A percentile compares a stretch with the other conserved stretches of the same genome.
Evolutionary conservation across 1,140 invertebrate species (phyloP).

Genomic region (Bombus confusus): DNA sequence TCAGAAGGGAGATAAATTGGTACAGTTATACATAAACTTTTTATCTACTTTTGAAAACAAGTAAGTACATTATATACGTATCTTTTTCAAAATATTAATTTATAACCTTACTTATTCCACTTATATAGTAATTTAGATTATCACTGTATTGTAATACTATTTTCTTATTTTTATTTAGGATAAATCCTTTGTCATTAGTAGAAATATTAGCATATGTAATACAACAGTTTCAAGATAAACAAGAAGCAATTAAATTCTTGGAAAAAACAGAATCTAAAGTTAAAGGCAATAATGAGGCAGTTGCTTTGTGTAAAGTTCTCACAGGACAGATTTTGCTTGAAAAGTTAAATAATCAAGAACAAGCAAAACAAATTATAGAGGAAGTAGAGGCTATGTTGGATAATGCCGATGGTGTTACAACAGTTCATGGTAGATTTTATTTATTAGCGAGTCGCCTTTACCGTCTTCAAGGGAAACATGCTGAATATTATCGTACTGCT

Average conservation of each 20-base stretch:
- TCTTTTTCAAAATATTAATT: slow-evolving; percentile 24
- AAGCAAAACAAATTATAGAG: slow-evolving; percentile 94
- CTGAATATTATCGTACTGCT: slow-evolving; percentile 97
- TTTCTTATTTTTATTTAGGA: slow-evolving; percentile 84
- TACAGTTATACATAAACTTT: slow-evolving; percentile 96
- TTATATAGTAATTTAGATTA: too few species aligned
- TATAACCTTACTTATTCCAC: slow-evolving; percentile 65
- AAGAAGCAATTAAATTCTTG: slow-evolving; percentile 92
- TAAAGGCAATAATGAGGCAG: slow-evolving; percentile 93
- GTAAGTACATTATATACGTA: slow-evolving; percentile 84
- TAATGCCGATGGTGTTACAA: slow-evolving; percentile 94
- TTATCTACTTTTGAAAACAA: slow-evolving; percentile 97
- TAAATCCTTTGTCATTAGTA: slow-evolving; percentile 95
- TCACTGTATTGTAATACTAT: not conserved
- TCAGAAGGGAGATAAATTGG: slow-evolving; percentile 90
- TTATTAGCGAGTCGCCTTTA: slow-evolving; percentile 94
- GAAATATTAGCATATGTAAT: slow-evolving; percentile 93
- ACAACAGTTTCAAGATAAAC: slow-evolving; percentile 90
- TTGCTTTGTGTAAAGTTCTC: slow-evolving; percentile 92
- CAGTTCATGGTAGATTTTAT: slow-evolving; percentile 98
- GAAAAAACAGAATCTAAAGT: slow-evolving; percentile 94
- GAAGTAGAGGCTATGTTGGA: slow-evolving; percentile 94
- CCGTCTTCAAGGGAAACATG: slow-evolving; percentile 92
- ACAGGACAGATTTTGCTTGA: slow-evolving; percentile 93
- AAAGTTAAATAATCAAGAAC: slow-evolving; percentile 91